These are phyloP conservation scores for Sebastes melanostomus DNA, from an alignment of 2,797 vertebrate genomes.

Conservation along the genomic window DNA sequence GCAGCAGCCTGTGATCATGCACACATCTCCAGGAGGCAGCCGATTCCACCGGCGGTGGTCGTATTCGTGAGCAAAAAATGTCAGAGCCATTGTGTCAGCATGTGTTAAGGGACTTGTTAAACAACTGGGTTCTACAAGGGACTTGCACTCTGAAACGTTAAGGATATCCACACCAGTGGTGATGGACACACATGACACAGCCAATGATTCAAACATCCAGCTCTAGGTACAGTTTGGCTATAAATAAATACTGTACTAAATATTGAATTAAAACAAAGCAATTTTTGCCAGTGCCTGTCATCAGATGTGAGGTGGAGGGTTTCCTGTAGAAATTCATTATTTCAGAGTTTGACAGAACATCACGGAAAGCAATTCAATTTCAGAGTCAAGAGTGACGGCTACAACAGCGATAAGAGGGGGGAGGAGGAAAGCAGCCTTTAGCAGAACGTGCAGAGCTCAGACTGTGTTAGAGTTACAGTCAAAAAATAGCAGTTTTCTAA, in stretches of 20 bases:
- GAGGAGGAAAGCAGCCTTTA: neutral
- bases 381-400: slow-evolving; percentile 9
- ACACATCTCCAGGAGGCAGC: slow-evolving; percentile 15
- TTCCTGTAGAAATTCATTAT: slow-evolving; percentile 5
- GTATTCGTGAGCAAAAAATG: slow-evolving; percentile 19
- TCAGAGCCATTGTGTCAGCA: slow-evolving; percentile 1
- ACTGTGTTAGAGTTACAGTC: neutral
- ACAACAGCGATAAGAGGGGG: neutral
- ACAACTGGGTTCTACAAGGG: slow-evolving; percentile 7
- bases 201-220: slow-evolving; percentile 66
- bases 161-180: slow-evolving; percentile 59
- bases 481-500: neutral
- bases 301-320: neutral
- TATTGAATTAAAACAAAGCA: neutral
- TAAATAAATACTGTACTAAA: neutral
- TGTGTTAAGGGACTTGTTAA: neutral
- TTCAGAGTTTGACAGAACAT: neutral
- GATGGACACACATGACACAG: slow-evolving; percentile 29
- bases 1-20: slow-evolving; percentile 3
- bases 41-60: neutral
- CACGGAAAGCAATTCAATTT: neutral
- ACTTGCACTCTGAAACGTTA: neutral
- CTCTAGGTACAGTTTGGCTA: neutral
- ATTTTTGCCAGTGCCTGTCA: neutral
- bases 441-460: neutral